phyloP scores from a whole-genome alignment of 35 echinoderm and acorn worm species.

The Patiria miniata region DNA sequence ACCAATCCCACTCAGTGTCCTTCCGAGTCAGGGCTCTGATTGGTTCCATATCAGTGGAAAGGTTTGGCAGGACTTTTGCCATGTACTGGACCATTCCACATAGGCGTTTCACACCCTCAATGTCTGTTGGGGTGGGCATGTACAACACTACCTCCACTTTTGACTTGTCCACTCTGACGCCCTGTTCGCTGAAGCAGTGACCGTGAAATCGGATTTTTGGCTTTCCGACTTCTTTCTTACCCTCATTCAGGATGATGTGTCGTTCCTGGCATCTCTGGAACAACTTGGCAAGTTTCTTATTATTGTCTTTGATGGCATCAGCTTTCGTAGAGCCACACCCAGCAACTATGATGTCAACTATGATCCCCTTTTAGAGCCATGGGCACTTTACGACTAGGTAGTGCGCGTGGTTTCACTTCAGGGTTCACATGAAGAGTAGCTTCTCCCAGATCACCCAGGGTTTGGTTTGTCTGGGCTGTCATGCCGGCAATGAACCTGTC shows the following conservation, averaged over 20 bases:
- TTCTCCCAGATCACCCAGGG: slow-evolving; percentile 44
- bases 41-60: slow-evolving; percentile 48
- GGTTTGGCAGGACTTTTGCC: slow-evolving; percentile 47
- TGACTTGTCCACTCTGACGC: neutral
- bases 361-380: slow-evolving; percentile 43
- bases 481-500: slow-evolving; percentile 32
- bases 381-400: slow-evolving; percentile 54
- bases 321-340: slow-evolving; percentile 8
- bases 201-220: slow-evolving; percentile 51
- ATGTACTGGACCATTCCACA: slow-evolving; percentile 56
- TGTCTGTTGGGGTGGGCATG: slow-evolving; percentile 34
- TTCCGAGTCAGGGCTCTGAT: slow-evolving; percentile 61
- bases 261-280: slow-evolving; percentile 48
- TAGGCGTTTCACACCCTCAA: slow-evolving; percentile 31
- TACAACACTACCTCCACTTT: slow-evolving; percentile 59
- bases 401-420: slow-evolving; percentile 35
- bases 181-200: slow-evolving; percentile 27
- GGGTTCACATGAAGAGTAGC: slow-evolving; percentile 30
- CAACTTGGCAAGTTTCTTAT: slow-evolving; percentile 35
- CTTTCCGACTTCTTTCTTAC: slow-evolving; percentile 50
- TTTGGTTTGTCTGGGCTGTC: neutral
- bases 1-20: slow-evolving; percentile 50
- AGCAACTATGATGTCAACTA: neutral
- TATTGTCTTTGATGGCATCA: slow-evolving; percentile 43
- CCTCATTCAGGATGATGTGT: slow-evolving; percentile 50